Evolutionary conservation across 1,140 invertebrate species (phyloP).

Genomic region (Drosophila jambulina): DNA sequence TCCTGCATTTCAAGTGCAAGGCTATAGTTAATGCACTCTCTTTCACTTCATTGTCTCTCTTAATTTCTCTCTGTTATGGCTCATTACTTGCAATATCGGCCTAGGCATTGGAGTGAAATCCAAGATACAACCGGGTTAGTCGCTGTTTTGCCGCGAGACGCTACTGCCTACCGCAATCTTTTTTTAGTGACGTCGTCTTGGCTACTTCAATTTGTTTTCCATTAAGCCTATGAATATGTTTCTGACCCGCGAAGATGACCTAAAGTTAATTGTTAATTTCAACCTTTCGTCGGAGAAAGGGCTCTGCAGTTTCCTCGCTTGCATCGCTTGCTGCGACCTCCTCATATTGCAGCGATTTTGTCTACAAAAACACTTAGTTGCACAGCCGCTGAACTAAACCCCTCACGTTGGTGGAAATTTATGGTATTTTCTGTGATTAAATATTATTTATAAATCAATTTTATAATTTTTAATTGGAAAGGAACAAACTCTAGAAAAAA

Average conservation of each 20-base stretch:
- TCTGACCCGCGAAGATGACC: not conserved
- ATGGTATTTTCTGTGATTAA: too few relatives aligned
- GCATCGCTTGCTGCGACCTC: too few relatives aligned
- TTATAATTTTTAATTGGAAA: too few relatives aligned
- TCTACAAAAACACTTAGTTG: not conserved
- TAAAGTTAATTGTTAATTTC: not conserved
- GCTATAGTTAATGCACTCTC: not conserved
- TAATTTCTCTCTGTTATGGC: not conserved
- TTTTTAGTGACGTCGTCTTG: not conserved
- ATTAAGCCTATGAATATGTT: too few relatives aligned
- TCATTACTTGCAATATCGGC: not conserved
- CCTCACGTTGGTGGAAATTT: too few relatives aligned
- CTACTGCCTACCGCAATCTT: not conserved
- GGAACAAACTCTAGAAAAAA: too few relatives aligned
- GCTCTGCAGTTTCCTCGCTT: too few relatives aligned
- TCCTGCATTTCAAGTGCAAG: not conserved
- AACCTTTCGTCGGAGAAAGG: not conserved
- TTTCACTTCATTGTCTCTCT: not conserved
- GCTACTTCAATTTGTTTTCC: not conserved
- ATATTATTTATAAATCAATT: too few relatives aligned
- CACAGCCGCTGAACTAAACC: too few relatives aligned
- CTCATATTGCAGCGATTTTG: not conserved
- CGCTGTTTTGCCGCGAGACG: not conserved
- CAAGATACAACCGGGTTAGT: not conserved
- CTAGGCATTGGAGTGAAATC: not conserved